Evolutionary conservation across 1,140 invertebrate species (phyloP).

Genomic region (Ectropis grisescens): DNA sequence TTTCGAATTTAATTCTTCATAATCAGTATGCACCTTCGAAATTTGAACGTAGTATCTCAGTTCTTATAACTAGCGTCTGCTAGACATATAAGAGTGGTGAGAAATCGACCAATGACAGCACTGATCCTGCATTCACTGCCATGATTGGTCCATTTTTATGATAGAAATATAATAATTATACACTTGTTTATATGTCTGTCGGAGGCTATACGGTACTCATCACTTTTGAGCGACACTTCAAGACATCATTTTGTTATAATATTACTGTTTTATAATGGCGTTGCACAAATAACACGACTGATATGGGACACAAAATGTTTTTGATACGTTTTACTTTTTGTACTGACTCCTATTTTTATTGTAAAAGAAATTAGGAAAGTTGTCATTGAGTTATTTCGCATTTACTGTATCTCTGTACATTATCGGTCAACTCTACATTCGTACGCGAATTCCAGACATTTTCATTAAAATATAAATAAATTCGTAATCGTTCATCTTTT

Average conservation of each 20-base stretch:
- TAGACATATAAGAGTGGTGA: conserved; percentile 62
- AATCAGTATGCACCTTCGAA: conserved; percentile 10
- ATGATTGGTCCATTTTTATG: conserved; percentile 66
- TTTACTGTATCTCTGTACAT: conserved; percentile 6
- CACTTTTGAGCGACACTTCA: conserved; percentile 67
- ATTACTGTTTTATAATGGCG: conserved; percentile 51
- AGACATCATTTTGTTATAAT: conserved; percentile 54
- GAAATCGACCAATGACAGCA: conserved; percentile 65
- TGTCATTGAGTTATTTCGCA: background rate
- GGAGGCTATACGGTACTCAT: conserved; percentile 54
- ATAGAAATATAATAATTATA: conserved; percentile 51
- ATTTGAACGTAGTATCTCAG: conserved; percentile 53
- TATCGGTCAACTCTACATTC: too few species aligned
- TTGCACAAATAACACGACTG: conserved; percentile 67
- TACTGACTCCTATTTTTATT: conserved; percentile 40
- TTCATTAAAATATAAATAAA: too few species aligned
- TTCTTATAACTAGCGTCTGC: conserved; percentile 55
- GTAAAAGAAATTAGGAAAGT: background rate
- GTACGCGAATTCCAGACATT: too few species aligned
- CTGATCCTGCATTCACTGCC: conserved; percentile 58
- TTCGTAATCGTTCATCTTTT: too few species aligned
- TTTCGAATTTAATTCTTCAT: conserved; percentile 12
- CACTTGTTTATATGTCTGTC: conserved; percentile 65
- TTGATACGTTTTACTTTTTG: conserved; percentile 64
- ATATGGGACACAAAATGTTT: conserved; percentile 65